A percentile compares a stretch with the other conserved stretches of the same genome.
These are phyloP conservation scores for Halesus radiatus DNA, from an alignment of 1,140 invertebrate species.

Conservation along the genomic window DNA sequence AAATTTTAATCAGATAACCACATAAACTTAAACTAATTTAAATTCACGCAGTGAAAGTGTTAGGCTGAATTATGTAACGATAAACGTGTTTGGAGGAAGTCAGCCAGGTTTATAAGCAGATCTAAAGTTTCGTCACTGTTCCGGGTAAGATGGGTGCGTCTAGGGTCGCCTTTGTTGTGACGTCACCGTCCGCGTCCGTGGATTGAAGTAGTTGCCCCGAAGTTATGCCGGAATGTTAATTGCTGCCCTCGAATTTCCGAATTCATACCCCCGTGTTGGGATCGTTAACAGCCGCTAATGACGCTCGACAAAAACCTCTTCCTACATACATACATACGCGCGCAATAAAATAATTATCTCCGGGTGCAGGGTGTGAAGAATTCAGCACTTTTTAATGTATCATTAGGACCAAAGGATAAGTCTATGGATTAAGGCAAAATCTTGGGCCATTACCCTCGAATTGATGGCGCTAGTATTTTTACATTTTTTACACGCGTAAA, in stretches of 20 bases:
- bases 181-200: not conserved
- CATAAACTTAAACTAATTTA: conserved; percentile 1
- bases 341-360: conserved; percentile 58
- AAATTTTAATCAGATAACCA: too few relatives aligned
- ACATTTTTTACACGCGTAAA: conserved; percentile 6
- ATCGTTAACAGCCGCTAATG: conserved; percentile 56
- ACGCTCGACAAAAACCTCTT: conserved; percentile 40
- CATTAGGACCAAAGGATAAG: conserved; percentile 46
- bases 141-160: not conserved
- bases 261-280: conserved; percentile 51
- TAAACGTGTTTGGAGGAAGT: conserved; percentile 3
- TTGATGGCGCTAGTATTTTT: conserved; percentile 26
- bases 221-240: conserved; percentile 57
- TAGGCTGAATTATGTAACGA: conserved; percentile 5
- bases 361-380: conserved; percentile 43
- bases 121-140: conserved; percentile 1
- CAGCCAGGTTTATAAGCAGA: not conserved
- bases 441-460: conserved; percentile 29
- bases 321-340: conserved; percentile 53
- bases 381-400: conserved; percentile 56
- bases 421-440: conserved; percentile 25
- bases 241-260: conserved; percentile 56
- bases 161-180: conserved; percentile 8
- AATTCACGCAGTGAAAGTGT: not conserved
- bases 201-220: not conserved